phyloP scores from a whole-genome alignment of 2,113 vertebrate species.

The Eurystomus gularis region DNA sequence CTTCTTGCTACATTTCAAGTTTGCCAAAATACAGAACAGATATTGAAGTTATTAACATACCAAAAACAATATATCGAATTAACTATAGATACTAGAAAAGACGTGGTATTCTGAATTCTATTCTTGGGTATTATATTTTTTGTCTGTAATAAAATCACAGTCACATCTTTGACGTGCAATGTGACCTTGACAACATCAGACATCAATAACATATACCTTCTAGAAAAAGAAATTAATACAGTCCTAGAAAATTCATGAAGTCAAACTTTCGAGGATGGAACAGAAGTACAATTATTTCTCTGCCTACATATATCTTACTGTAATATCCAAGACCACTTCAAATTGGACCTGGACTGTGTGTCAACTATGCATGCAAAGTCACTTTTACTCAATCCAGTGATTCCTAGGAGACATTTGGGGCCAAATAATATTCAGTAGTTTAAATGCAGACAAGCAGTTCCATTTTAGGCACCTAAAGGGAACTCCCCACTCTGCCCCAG shows the following conservation, averaged over 20 bases:
- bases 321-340: not conserved
- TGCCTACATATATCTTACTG: not conserved
- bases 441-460: not conserved
- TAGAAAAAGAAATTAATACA: not conserved
- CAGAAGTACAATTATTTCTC: not conserved
- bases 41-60: not conserved
- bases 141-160: not conserved
- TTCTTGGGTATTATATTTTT: not conserved
- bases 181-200: not conserved
- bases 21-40: not conserved
- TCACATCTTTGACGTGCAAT: not conserved
- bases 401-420: not conserved
- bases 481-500: fast-evolving
- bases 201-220: not conserved
- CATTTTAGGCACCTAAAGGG: not conserved
- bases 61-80: not conserved
- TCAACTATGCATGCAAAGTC: not conserved
- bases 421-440: not conserved
- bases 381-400: not conserved
- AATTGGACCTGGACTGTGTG: not conserved
- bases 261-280: not conserved
- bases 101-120: not conserved
- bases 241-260: not conserved
- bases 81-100: not conserved
- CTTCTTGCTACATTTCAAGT: not conserved